Conservation (phyloP, 2,797 vertebrate genomes). For the Alauda arvensis region DNA sequence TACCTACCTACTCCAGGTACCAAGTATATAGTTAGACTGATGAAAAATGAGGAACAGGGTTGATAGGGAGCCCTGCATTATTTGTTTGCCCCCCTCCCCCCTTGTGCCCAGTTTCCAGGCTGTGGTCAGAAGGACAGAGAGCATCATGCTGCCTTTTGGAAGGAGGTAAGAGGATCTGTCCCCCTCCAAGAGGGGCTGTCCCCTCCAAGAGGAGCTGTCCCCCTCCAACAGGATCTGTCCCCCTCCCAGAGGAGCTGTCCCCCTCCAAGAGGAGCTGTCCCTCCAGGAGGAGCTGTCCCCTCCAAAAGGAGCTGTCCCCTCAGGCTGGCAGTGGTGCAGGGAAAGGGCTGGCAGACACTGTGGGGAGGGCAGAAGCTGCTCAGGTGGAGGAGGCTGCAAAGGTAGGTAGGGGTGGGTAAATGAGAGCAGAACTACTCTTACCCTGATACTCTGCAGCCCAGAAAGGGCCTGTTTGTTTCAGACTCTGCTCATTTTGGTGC, state of each 20-base stretch:
- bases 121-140: background rate
- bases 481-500: background rate
- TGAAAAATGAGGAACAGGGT: background rate
- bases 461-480: background rate
- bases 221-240: background rate
- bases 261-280: no score
- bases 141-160: accelerated
- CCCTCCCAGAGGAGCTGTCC: background rate
- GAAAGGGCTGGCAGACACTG: background rate
- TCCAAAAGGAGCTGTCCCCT: background rate
- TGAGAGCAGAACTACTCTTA: background rate
- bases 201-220: no score
- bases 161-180: background rate
- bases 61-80: background rate
- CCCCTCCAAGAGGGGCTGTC: no score
- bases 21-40: background rate
- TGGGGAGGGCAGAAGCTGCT: background rate
- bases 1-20: background rate
- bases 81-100: background rate
- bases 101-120: background rate
- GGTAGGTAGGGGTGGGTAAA: accelerated
- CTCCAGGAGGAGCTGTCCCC: no score
- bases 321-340: accelerated
- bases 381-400: background rate
- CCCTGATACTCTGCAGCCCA: background rate